Evolutionary conservation across 2,113 vertebrate genomes (phyloP), one percentile per base, ranked within the genome.

Genomic region (Ariopsis seemanni): DNA sequence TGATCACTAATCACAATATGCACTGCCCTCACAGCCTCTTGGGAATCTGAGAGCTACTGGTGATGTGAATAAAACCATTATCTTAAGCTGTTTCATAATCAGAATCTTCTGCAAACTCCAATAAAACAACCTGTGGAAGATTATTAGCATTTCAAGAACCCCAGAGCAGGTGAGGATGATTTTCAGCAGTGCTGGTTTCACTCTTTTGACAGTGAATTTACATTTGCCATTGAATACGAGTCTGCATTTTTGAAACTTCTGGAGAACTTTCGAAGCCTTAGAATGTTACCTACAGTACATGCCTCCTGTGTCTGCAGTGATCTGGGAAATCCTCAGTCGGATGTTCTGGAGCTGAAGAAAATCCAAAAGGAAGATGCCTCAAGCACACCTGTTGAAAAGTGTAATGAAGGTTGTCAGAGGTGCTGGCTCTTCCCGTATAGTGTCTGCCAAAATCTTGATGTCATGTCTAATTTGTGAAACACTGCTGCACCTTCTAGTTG

Each of bases 401-500:
- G 79, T 60, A 62, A 82, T 82, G 79, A 82, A 62, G 30, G 79
- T 25, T 82, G 57, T 82, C 79, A 82, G 55, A 62, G 79, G 30
- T 15, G 6, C 57, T 82, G 57, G 60, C 79, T 81, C 79, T 42
- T 81, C 79, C 60, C 8, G 17, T 81, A 81, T 58, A 60, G 55
- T 60, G 60, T 58, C 79, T 81, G 79, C 79, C 55, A 82, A 60
- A 82, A 82, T 82, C 79, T 30, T 62, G 79, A 82, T 82, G 79
- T 82, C 79, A 82, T 82, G 57, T 82, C 57, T 82, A 82, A 82
- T 82, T 82, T 82, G 57, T 82, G 79, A 62, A 82, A 82, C 79
- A 82, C 20, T 57, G 78, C 58, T 62, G 34, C 62, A 81, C 30
- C 79, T 62, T 62, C 27, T 62, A 25, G 57, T 62, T 62, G 10